Evolutionary conservation across 2,113 vertebrate genomes (phyloP).

Genomic region (Halichoerus grypus): DNA sequence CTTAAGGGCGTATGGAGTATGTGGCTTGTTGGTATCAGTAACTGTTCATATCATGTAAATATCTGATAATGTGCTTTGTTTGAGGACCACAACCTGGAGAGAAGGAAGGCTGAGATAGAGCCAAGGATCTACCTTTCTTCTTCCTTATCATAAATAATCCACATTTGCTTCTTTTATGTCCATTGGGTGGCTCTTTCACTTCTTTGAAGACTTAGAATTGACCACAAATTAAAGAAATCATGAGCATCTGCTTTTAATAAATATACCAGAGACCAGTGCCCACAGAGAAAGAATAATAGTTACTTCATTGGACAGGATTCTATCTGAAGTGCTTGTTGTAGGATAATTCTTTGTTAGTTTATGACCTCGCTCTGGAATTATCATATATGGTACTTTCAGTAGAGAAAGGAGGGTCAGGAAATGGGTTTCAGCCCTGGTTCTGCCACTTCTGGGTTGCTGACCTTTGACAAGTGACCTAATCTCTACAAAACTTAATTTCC

Average conservation of each 20-base stretch:
- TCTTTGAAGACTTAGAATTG: constrained; percentile 53
- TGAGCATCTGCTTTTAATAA: constrained; percentile 51
- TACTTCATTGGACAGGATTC: background rate
- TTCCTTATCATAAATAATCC: background rate
- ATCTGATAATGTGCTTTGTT: constrained; percentile 25
- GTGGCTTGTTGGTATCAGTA: background rate
- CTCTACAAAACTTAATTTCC: constrained; percentile 61
- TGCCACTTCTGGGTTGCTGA: constrained; percentile 45
- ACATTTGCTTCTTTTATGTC: constrained; percentile 35
- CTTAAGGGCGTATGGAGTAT: background rate
- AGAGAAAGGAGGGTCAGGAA: constrained; percentile 10
- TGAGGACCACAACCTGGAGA: background rate
- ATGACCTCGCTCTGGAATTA: background rate
- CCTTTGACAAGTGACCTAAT: constrained; percentile 53
- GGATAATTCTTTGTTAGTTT: constrained; percentile 23
- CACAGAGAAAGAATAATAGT: constrained; percentile 12
- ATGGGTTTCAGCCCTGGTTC: background rate
- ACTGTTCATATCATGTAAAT: background rate
- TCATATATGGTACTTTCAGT: background rate
- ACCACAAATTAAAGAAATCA: constrained; percentile 39
- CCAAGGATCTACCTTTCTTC: background rate
- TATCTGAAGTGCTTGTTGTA: background rate
- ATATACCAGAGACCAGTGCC: background rate
- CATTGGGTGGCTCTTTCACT: constrained; percentile 18
- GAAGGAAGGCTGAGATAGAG: background rate